Evolutionary conservation across 2,797 vertebrate genomes (phyloP), one percentile per base, ranked within the genome.

Genomic region (Huso huso): DNA sequence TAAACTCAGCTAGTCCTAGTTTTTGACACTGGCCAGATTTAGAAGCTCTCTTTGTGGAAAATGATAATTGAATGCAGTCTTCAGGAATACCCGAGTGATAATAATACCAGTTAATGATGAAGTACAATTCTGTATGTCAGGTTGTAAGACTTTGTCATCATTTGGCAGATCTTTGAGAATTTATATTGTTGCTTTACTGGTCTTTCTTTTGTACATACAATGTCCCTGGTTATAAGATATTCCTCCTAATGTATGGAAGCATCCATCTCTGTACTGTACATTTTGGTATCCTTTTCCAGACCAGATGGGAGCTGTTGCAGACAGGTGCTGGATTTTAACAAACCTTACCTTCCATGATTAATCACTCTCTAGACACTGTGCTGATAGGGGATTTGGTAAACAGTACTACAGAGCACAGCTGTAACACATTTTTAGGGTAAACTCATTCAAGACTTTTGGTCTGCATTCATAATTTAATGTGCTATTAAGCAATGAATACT

Each of bases 201-300:
- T 37, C 23, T 37, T 37, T 37, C 23, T 37, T 37, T 37, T 37
- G 23, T 37, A 37, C 23, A 37, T 37, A 37, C 23, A 37, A 37
- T 37, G 23, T 37, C 23, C 23, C 23, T 37, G 23, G 55, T n/a
- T 11, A 58, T 58, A 10, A 58, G 55, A n/a, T n/a, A n/a, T 58
- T 58, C 77, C 63, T 13, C 64, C 68, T 64, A 70, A 68, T 51
- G 61, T 64, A 67, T 69, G 55, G 13, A 13, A 4, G 55, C 11
- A 6, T 58, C 55, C 12, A n/a, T 6, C 11, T 58, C 23, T 37
- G 23, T 37, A 37, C 2, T 37, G 23, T 37, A 37, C 23, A 37
- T 37, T 37, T 37, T 37, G 23, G 6, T 11, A 58, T n/a, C 55
- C 9, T 7, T n/a, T 58, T 10, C 13, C 4, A 58, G 55, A 37